A percentile compares a stretch with the other conserved stretches of the same genome.
Conservation (phyloP, 2,797 vertebrate species). For the Kryptopterus vitreolus region DNA sequence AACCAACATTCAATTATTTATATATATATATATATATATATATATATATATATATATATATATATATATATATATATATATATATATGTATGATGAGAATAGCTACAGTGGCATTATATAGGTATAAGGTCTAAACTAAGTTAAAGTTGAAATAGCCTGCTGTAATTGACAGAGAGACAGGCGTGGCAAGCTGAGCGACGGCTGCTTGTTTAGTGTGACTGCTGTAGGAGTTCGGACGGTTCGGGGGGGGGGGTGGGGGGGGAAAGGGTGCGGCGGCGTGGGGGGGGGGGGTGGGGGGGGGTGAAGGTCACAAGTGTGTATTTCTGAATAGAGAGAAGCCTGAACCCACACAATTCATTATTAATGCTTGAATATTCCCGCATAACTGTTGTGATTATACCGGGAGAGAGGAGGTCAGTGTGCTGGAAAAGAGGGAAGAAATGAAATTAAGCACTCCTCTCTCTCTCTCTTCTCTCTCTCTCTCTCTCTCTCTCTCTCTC, state of each 20-base stretch:
- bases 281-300: too few relatives aligned
- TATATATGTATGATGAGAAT: neutral
- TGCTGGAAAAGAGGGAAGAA: slow-evolving; percentile 61
- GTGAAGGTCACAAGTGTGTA: slow-evolving; percentile 63
- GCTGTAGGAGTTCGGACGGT: slow-evolving; percentile 40
- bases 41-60: too few relatives aligned
- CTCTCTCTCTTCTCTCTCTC: neutral
- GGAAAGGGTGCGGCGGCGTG: too few relatives aligned
- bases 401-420: slow-evolving; percentile 87
- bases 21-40: too few relatives aligned
- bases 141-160: slow-evolving; percentile 4
- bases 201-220: slow-evolving; percentile 47
- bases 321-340: slow-evolving; percentile 69
- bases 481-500: neutral
- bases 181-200: slow-evolving; percentile 19
- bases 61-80: too few relatives aligned
- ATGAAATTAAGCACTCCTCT: slow-evolving; percentile 25
- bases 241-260: too few relatives aligned
- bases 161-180: slow-evolving; percentile 24
- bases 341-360: slow-evolving; percentile 85
- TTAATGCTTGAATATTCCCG: slow-evolving; percentile 94
- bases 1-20: too few relatives aligned
- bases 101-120: neutral
- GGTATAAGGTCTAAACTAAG: neutral
- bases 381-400: slow-evolving; percentile 92